phyloP scores from a whole-genome alignment of 1,140 invertebrate genomes.

The Trichogramma pretiosum region DNA sequence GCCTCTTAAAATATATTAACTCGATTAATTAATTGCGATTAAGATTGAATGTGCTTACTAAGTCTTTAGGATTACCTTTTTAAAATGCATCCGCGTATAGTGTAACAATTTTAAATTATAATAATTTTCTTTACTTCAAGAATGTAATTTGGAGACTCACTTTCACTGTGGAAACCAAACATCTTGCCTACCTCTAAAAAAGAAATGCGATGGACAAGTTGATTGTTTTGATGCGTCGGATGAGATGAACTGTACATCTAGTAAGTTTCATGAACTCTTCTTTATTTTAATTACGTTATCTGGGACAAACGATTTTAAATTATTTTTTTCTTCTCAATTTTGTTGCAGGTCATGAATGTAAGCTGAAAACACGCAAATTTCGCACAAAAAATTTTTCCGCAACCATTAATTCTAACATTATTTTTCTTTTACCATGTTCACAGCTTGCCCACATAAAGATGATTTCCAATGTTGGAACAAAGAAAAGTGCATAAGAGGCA shows the following conservation, averaged over 20 bases:
- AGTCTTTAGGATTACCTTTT: too few species aligned
- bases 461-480: constrained; percentile 51
- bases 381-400: background rate
- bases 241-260: constrained; percentile 65
- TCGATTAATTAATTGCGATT: too few species aligned
- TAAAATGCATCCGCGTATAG: too few species aligned
- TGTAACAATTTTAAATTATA: too few species aligned
- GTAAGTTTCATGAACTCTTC: constrained; percentile 38
- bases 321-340: too few species aligned
- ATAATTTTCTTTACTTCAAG: constrained; percentile 44
- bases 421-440: background rate
- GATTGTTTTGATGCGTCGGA: constrained; percentile 76
- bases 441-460: constrained; percentile 42
- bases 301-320: too few species aligned
- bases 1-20: too few species aligned
- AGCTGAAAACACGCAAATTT: too few species aligned
- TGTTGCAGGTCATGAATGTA: too few species aligned
- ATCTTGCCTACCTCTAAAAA: constrained; percentile 60
- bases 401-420: background rate
- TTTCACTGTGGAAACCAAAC: constrained; percentile 71
- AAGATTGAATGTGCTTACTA: too few species aligned
- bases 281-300: constrained; percentile 18
- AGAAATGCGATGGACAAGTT: constrained; percentile 62
- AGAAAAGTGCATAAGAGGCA: constrained; percentile 52
- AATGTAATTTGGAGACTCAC: constrained; percentile 58